These are phyloP conservation scores for Bettongia penicillata DNA, from an alignment of 2,113 vertebrate genomes.

Conservation along the genomic window DNA sequence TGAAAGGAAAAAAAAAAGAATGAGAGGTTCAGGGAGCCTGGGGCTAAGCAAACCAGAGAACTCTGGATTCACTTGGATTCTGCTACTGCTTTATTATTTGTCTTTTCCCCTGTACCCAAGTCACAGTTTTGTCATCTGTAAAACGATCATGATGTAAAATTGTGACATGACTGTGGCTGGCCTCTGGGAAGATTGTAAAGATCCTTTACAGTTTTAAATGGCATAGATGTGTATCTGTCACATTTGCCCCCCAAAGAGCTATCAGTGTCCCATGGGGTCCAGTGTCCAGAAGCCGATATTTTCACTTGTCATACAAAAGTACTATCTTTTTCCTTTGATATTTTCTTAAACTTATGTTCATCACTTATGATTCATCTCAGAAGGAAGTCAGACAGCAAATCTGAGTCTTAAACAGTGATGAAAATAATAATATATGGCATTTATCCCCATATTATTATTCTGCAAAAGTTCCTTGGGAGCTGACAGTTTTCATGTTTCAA, in stretches of 20 bases:
- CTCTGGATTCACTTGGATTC: slow-evolving; percentile 6
- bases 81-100: slow-evolving; percentile 44
- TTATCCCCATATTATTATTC: background rate
- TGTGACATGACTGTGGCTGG: slow-evolving; percentile 49
- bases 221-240: slow-evolving; percentile 31
- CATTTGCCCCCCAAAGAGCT: slow-evolving; percentile 22
- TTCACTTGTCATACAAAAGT: background rate
- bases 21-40: slow-evolving; percentile 55
- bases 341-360: slow-evolving; percentile 9
- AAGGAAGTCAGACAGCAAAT: slow-evolving; percentile 1
- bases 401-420: slow-evolving; percentile 27
- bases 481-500: background rate
- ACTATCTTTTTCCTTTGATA: background rate
- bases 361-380: background rate
- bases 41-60: slow-evolving; percentile 59
- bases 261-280: slow-evolving; percentile 26
- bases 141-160: slow-evolving; percentile 63
- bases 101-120: slow-evolving; percentile 27
- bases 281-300: slow-evolving; percentile 37
- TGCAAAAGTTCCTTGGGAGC: background rate
- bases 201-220: slow-evolving; percentile 43
- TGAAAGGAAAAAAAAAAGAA: slow-evolving; percentile 62
- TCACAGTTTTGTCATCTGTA: slow-evolving; percentile 75
- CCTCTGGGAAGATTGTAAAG: slow-evolving; percentile 62
- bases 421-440: slow-evolving; percentile 3